A percentile compares a stretch with the other conserved stretches of the same genome.
phyloP scores from a whole-genome alignment of 2,113 vertebrate species.

The Patagioenas fasciata region DNA sequence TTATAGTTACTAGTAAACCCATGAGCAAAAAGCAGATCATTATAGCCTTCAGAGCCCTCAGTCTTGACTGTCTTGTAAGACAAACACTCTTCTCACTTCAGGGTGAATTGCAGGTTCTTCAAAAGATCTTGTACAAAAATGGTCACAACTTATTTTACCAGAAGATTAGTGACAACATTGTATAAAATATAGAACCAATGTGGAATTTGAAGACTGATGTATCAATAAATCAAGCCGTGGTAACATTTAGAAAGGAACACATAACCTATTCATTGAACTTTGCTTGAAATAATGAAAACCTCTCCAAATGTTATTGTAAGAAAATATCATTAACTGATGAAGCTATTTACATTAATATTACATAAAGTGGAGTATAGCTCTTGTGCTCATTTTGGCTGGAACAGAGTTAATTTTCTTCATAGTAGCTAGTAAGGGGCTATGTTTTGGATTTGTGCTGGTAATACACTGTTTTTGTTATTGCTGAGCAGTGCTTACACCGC shows the following conservation, averaged over 20 bases:
- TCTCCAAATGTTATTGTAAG: not conserved
- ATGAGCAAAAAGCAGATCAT: not conserved
- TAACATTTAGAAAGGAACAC: not conserved
- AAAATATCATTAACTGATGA: not conserved
- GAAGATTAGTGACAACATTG: not conserved
- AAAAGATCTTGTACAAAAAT: not conserved
- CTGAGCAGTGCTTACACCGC: not conserved
- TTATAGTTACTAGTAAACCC: not conserved
- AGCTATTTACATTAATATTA: not conserved
- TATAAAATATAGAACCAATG: not conserved
- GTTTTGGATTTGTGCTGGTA: not conserved
- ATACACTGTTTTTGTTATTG: not conserved
- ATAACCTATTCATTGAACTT: not conserved
- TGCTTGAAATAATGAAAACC: not conserved
- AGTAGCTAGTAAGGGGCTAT: not conserved
- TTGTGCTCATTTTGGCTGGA: not conserved
- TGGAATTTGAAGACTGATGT: not conserved
- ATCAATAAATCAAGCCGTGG: rapidly evolving
- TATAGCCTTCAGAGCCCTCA: not conserved
- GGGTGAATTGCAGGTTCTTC: not conserved
- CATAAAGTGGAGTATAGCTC: not conserved
- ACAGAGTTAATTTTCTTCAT: not conserved
- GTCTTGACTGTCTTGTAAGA: not conserved
- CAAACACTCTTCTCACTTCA: not conserved
- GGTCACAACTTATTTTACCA: not conserved